These are phyloP conservation scores for Ommatoiulus sabulosus DNA, from an alignment of 2,888 invertebrate species.

Conservation along the genomic window DNA sequence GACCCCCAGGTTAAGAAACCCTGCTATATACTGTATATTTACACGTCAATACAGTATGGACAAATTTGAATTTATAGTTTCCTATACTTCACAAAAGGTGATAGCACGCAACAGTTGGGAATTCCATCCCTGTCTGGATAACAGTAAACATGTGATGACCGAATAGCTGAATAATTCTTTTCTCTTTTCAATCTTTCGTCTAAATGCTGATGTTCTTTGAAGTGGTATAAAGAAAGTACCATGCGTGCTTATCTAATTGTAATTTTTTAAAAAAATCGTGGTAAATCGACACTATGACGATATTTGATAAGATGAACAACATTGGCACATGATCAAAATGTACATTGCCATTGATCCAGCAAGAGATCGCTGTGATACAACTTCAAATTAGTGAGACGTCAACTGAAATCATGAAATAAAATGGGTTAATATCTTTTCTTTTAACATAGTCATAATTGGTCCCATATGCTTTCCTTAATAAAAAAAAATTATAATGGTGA, in stretches of 20 bases:
- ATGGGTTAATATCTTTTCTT: no score
- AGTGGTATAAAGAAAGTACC: not conserved
- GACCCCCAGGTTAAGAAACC: no score
- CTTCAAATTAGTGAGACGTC: not conserved
- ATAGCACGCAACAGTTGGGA: not conserved
- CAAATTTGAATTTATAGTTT: not conserved
- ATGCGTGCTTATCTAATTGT: not conserved
- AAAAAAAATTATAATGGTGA: not conserved
- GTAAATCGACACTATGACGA: not conserved
- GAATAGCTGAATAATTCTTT: not conserved
- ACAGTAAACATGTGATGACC: not conserved
- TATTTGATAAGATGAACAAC: not conserved
- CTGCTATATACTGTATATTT: no score
- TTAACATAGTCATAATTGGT: no score
- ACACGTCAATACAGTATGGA: no score
- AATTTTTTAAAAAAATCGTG: not conserved
- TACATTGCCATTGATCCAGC: not conserved
- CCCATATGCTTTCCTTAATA: no score
- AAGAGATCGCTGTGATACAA: not conserved
- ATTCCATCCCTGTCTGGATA: not conserved
- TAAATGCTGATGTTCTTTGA: not conserved
- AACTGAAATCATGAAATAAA: not conserved
- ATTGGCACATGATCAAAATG: not conserved
- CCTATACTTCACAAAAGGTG: not conserved
- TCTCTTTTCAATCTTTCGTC: not conserved